phyloP scores from a whole-genome alignment of 1,140 invertebrate species.

The Teleogryllus occipitalis region DNA sequence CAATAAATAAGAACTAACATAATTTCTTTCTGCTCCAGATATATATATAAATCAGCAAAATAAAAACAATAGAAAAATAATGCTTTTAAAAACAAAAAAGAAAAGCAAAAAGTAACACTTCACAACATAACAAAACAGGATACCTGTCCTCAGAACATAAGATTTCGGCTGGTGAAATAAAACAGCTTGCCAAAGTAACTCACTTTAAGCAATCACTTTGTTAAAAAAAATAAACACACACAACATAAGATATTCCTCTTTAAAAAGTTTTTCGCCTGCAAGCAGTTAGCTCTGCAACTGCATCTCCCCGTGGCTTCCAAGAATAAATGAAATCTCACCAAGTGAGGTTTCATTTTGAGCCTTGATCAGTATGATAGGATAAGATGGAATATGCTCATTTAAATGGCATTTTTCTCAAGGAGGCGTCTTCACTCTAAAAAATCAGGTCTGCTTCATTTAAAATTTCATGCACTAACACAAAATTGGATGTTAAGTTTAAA shows the following conservation, averaged over 20 bases:
- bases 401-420: conserved; percentile 21
- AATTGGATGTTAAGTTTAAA: conserved; percentile 23
- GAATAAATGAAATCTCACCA: not conserved
- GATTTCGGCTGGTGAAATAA: not conserved
- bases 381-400: conserved; percentile 9
- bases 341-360: conserved; percentile 20
- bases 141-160: conserved; percentile 4
- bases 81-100: not conserved
- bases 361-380: conserved; percentile 15
- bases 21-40: not conserved
- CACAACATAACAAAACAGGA: conserved; percentile 4
- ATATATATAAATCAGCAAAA: not conserved
- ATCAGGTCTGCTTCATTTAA: conserved; percentile 23
- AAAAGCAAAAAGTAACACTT: not conserved
- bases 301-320: not conserved
- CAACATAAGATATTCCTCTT: not conserved
- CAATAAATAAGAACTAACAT: not conserved
- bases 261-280: not conserved
- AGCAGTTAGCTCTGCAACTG: conserved; percentile 3
- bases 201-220: conserved; percentile 4
- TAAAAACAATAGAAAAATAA: conserved; percentile 3
- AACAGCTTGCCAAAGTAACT: conserved; percentile 4
- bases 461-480: conserved; percentile 24
- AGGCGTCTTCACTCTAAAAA: conserved; percentile 24
- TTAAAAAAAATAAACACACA: not conserved